phyloP scores from a whole-genome alignment of 2,113 vertebrate species.

The Chascanopsetta lugubris region DNA sequence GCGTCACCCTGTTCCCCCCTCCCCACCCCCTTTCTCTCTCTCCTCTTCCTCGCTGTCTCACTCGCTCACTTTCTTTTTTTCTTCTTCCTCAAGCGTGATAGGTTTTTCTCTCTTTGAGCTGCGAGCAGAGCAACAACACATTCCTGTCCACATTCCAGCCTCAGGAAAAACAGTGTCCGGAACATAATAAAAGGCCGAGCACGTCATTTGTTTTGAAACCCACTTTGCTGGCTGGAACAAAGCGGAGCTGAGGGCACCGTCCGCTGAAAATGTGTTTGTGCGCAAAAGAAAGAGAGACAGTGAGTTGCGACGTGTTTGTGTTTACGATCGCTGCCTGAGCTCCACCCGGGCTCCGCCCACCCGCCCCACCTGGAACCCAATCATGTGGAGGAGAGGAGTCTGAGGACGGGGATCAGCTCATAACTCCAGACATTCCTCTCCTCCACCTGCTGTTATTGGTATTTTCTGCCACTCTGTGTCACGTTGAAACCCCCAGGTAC shows the following conservation, averaged over 20 bases:
- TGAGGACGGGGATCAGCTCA: conserved; percentile 7
- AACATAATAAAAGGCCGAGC: conserved; percentile 79
- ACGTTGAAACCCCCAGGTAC: conserved; percentile 28
- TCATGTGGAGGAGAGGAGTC: background rate
- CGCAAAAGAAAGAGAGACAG: conserved; percentile 42
- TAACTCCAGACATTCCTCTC: background rate
- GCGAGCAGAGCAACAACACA: conserved; percentile 78
- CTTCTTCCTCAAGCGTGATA: conserved; percentile 50
- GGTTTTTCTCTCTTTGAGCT: conserved; percentile 72
- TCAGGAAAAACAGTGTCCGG: conserved; percentile 79
- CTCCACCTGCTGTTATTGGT: conserved; percentile 6
- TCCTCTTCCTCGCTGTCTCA: background rate
- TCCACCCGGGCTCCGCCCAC: conserved; percentile 17
- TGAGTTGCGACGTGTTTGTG: conserved; percentile 52
- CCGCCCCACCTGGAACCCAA: conserved; percentile 18
- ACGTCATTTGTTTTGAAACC: conserved; percentile 79
- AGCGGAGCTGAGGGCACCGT: conserved; percentile 62
- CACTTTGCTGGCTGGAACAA: conserved; percentile 73
- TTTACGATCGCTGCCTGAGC: conserved; percentile 51
- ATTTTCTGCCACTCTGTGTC: conserved; percentile 18
- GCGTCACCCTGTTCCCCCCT: background rate
- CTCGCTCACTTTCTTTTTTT: conserved; percentile 8
- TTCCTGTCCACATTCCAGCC: conserved; percentile 80
- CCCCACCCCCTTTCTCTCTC: background rate
- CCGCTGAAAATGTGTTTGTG: conserved; percentile 64